A percentile compares a stretch with the other conserved stretches of the same genome.
Conservation (phyloP, 53 echinoderm and acorn worm species). For the Echinarachnius parma region DNA sequence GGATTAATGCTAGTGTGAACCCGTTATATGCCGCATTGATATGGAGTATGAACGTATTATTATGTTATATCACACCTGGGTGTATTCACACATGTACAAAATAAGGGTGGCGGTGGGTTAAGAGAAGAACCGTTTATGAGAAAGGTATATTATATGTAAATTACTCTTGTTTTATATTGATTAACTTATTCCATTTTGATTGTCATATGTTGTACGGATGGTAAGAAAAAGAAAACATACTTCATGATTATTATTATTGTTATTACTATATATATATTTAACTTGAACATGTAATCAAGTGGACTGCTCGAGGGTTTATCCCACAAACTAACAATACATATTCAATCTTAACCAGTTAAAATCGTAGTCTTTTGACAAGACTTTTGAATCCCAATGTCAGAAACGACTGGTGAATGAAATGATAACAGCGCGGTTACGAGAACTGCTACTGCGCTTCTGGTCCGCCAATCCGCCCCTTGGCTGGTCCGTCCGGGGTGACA, state of each 20-base stretch:
- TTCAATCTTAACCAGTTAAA: too few species aligned
- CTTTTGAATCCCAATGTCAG: too few species aligned
- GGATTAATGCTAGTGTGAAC: too few species aligned
- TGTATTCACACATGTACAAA: background rate
- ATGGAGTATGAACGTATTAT: background rate
- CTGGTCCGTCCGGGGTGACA: too few species aligned
- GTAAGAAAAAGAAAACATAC: conserved; percentile 2
- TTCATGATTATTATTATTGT: too few species aligned
- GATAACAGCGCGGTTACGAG: too few species aligned
- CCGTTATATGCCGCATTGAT: too few species aligned
- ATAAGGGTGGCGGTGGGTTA: too few species aligned
- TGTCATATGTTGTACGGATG: conserved; percentile 13
- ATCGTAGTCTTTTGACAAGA: too few species aligned
- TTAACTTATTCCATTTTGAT: conserved; percentile 36
- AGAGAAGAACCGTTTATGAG: background rate
- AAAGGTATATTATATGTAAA: background rate
- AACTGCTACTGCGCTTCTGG: too few species aligned
- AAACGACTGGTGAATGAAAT: too few species aligned
- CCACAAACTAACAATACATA: conserved; percentile 30
- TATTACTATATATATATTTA: background rate
- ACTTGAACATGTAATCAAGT: conserved; percentile 28
- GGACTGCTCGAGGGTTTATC: conserved; percentile 27
- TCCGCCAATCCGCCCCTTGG: too few species aligned
- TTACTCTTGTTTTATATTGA: conserved; percentile 28
- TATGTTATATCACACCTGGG: background rate